Percentiles rank a stretch among this genome's conserved stretches.
These are phyloP conservation scores for Xestia sexstrigata DNA, from an alignment of 2,888 invertebrate species.

Conservation along the genomic window DNA sequence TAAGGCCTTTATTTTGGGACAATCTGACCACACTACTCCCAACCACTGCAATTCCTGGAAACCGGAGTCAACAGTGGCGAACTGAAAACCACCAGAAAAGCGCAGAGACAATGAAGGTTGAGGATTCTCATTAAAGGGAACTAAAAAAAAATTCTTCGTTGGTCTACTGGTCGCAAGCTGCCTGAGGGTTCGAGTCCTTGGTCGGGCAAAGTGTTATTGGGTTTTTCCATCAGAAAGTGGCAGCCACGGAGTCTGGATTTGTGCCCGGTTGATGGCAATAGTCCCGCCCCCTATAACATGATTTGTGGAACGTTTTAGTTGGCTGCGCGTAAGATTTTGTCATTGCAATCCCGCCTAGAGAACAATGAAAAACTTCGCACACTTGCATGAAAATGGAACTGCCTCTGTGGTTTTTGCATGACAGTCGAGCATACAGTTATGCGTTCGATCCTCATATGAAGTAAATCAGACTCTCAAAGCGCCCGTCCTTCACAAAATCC, in stretches of 20 bases:
- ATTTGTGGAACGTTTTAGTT: too few species aligned
- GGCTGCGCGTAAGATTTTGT: too few species aligned
- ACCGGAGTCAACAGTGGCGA: neutral
- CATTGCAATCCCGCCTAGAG: too few species aligned
- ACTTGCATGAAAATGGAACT: too few species aligned
- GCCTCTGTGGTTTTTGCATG: too few species aligned
- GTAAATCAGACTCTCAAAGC: too few species aligned
- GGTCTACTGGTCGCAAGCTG: neutral
- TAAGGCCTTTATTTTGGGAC: neutral
- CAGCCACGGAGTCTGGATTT: too few species aligned
- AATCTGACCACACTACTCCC: neutral
- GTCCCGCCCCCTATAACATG: too few species aligned
- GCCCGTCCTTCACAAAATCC: neutral
- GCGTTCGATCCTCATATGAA: too few species aligned
- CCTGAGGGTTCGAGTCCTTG: neutral
- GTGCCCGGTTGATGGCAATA: too few species aligned
- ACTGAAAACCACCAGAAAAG: neutral
- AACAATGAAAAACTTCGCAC: too few species aligned
- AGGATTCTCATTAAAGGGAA: neutral
- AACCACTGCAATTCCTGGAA: neutral
- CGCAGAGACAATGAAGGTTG: neutral
- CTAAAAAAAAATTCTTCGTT: neutral
- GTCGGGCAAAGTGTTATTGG: neutral
- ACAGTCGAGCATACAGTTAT: too few species aligned
- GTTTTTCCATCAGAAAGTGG: neutral